Conservation (phyloP, 2,888 invertebrate genomes). For the Rosalia funebris region DNA sequence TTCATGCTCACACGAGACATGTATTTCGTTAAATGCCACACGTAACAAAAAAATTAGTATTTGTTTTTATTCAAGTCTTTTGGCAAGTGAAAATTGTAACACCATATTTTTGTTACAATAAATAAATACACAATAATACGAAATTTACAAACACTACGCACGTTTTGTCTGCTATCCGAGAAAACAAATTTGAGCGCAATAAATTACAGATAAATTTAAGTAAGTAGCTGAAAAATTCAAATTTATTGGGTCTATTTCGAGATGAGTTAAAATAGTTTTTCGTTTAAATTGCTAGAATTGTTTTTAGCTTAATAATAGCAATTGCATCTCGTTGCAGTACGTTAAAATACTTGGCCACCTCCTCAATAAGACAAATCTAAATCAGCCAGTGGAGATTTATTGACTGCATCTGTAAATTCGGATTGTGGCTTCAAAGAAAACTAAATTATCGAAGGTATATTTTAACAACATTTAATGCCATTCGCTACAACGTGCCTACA, state of each 20-base stretch:
- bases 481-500: constrained; percentile 32
- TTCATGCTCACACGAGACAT: too few species aligned
- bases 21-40: too few species aligned
- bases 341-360: constrained; percentile 44
- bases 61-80: too few species aligned
- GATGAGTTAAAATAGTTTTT: constrained; percentile 37
- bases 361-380: constrained; percentile 40
- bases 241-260: constrained; percentile 34
- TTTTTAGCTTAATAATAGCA: constrained; percentile 41
- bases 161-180: too few species aligned
- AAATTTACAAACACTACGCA: too few species aligned
- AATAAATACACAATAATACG: too few species aligned
- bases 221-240: constrained; percentile 1
- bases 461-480: constrained; percentile 40
- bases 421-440: constrained; percentile 45
- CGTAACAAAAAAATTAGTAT: too few species aligned
- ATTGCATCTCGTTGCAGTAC: constrained; percentile 24
- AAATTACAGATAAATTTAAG: constrained; percentile 13
- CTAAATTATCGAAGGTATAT: constrained; percentile 41
- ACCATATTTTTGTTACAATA: too few species aligned
- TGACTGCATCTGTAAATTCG: constrained; percentile 40
- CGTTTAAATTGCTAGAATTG: constrained; percentile 40
- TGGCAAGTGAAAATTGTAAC: too few species aligned
- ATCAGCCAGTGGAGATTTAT: constrained; percentile 38
- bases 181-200: not conserved